Evolutionary conservation across 2,888 invertebrate species (phyloP).

Genomic region (Volucella zonaria): DNA sequence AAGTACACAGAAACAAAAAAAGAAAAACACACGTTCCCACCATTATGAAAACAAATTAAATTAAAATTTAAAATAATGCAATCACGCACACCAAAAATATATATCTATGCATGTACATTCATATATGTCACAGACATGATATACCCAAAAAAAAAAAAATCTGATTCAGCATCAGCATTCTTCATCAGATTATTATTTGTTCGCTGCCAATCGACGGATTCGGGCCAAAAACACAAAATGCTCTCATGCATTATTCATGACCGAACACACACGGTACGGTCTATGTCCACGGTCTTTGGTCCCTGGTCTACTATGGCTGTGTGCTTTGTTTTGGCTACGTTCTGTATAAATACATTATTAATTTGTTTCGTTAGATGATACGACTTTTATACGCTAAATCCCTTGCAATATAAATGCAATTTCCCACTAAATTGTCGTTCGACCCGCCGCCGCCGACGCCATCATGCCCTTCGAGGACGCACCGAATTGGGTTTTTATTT

Average conservation of each 20-base stretch:
- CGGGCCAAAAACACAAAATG: slow-evolving; percentile 38
- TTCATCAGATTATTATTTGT: slow-evolving; percentile 67
- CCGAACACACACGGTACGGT: slow-evolving; percentile 34
- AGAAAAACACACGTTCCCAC: slow-evolving; percentile 39
- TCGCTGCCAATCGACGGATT: slow-evolving; percentile 52
- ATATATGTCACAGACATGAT: not conserved
- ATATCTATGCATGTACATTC: no score
- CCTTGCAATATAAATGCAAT: slow-evolving; percentile 73
- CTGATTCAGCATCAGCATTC: slow-evolving; percentile 64
- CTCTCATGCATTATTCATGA: slow-evolving; percentile 72
- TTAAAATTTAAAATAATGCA: slow-evolving; percentile 71
- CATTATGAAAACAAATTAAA: slow-evolving; percentile 69
- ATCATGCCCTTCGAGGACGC: slow-evolving; percentile 55
- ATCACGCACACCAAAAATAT: slow-evolving; percentile 28
- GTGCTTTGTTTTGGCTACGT: slow-evolving; percentile 70
- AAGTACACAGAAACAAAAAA: not conserved
- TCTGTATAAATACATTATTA: slow-evolving; percentile 74
- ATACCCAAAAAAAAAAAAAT: not conserved
- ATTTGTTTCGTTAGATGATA: slow-evolving; percentile 74
- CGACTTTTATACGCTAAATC: slow-evolving; percentile 67
- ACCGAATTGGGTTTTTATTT: slow-evolving; percentile 62
- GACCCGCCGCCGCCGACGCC: not conserved
- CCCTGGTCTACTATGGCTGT: slow-evolving; percentile 4
- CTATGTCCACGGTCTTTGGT: no score
- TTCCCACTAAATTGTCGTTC: slow-evolving; percentile 54